Evolutionary conservation across 2,888 invertebrate genomes (phyloP), one percentile per base, ranked within the genome.

Genomic region (Holacanthella duospinosa): DNA sequence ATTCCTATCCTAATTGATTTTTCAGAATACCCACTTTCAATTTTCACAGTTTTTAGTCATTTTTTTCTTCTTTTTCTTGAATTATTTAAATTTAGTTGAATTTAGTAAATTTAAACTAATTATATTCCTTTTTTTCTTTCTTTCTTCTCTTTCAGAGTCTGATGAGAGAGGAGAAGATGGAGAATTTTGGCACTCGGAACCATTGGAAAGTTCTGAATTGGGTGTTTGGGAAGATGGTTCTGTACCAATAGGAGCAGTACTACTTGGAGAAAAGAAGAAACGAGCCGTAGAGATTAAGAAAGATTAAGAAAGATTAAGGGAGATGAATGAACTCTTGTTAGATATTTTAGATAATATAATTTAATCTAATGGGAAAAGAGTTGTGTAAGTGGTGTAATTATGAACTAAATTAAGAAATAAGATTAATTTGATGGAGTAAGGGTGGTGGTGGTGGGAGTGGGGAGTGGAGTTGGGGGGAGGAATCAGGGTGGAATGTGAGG

Each of bases 141-240:
- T 9, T 36, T 36, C 36, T 36, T 48, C n/a, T 21, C 21, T 48
- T 21, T 48, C n/a, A n/a, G 19, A 19, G 27, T 36, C 43, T 27
- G 62, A 68, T 21, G 60, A 43, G 19, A 27, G 19, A 9, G 26
- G 29, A 9, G n/a, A 6, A n/a, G 59, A 53, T 6, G 59, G 43
- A 16, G 64, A 61, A 29, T 58, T 27, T 27, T 71, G 71, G 71
- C 71, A 71, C 53, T 64, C 66, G 24, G 68, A 68, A 56, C 67
- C 71, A 25, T 19, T 71, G 43, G 59, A 59, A 26, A 58, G 60
- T 44, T 64, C 66, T 36, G 64, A 69, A 27, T 65, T 71, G 29
- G 71, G 71, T 43, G 60, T 64, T 21, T 71, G 71, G 71, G 64
- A 67, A 58, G 63, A 66, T n/a, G 36, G 53, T n/a, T 19, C 44